Evolutionary conservation across 1,140 invertebrate genomes (phyloP), one percentile per base, ranked within the genome.

Genomic region (Tetramorium parvispinum): DNA sequence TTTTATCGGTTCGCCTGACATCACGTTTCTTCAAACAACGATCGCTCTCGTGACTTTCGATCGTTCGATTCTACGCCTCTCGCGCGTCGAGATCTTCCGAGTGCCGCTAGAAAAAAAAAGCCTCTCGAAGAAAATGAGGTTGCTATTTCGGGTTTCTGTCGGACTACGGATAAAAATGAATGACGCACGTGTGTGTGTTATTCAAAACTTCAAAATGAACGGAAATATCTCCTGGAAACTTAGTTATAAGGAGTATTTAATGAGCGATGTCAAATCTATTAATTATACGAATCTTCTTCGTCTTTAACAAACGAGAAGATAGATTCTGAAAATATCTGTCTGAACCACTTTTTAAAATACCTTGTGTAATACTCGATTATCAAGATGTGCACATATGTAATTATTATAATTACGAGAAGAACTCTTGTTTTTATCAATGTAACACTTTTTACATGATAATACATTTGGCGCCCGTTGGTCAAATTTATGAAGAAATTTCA

Each of bases 11-110:
- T 27, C 70, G 40, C n/a, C 65, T 49, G 79, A 51, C 70, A 66
- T 78, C 88, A 83, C 77, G 71, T 71, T 61, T 59, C 85, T 71
- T 82, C 63, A 70, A 86, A 76, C 76, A 66, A 57, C 37, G 68
- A 70, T 82, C 46, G 53, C 24, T 61, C 46, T 73, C 66, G 73
- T 65, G 77, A 83, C 71, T 86, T 32, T 82, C 37, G 46, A 86
- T 86, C 75, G 61, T 24, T n/a, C 68, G 79, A 83, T 83, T 37
- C 43, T 37, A 59, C 18, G 6, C 24, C 7, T 61, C 66, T 82
- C 66, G 66, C 78, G 21, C 78, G 21, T 37, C 18, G 24, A 40
- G 18, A 59, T 57, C n/a, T 16, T 73, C 59, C 27, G 37, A 27
- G 32, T 53, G 37, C 53, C 46, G 51, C 51, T 46, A 40, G 24